Conservation (phyloP, 2,888 invertebrate species). For the Thyatira batis region DNA sequence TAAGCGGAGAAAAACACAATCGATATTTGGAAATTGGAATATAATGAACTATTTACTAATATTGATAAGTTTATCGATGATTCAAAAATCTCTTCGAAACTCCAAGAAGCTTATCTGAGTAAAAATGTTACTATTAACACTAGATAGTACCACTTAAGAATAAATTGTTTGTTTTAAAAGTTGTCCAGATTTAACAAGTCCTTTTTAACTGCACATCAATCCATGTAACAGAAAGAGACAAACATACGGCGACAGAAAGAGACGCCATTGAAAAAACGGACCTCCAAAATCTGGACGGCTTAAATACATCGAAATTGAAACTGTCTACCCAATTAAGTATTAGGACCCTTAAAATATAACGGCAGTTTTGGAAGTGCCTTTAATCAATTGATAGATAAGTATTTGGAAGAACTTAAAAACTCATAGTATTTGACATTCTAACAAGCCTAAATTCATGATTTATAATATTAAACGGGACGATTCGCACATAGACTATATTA, state of each 20-base stretch:
- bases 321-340: background rate
- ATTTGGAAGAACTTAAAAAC: too few relatives aligned
- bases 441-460: too few relatives aligned
- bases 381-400: too few relatives aligned
- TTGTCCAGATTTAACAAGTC: too few relatives aligned
- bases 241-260: too few relatives aligned
- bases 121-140: conserved; percentile 21
- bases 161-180: background rate
- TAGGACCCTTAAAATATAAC: background rate
- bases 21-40: conserved; percentile 59
- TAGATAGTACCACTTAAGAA: conserved; percentile 1
- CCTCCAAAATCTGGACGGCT: too few relatives aligned
- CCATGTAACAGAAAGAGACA: too few relatives aligned
- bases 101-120: conserved; percentile 70
- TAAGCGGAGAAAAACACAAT: conserved; percentile 34
- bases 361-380: background rate
- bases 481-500: too few relatives aligned
- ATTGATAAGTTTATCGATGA: conserved; percentile 71
- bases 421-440: too few relatives aligned
- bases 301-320: background rate
- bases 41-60: conserved; percentile 35
- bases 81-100: conserved; percentile 59
- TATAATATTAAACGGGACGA: too few relatives aligned
- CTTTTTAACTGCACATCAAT: too few relatives aligned
- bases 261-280: too few relatives aligned